Percentiles rank a stretch among this genome's conserved stretches.
These are phyloP conservation scores for Goniozus legneri DNA, from an alignment of 1,140 invertebrate genomes.

Conservation along the genomic window DNA sequence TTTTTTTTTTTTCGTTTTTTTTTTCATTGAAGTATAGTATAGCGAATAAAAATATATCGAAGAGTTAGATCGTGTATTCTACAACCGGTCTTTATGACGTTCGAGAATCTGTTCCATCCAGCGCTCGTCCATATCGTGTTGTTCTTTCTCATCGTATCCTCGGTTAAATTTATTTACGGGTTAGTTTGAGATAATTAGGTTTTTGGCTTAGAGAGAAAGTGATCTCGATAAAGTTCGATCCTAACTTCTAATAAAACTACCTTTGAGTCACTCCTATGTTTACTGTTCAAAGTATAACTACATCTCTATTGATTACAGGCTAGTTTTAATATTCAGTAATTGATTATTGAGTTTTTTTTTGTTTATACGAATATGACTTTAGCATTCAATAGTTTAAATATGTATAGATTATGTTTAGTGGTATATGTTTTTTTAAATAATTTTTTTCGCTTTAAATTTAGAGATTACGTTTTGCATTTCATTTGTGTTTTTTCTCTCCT, in stretches of 20 bases:
- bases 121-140: conserved; percentile 3
- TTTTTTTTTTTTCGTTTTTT: conserved; percentile 10
- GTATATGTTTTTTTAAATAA: conserved; percentile 36
- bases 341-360: conserved; percentile 42
- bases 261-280: conserved; percentile 41
- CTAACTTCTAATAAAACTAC: conserved; percentile 45
- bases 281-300: conserved; percentile 45
- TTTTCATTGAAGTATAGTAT: conserved; percentile 12
- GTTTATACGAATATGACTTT: conserved; percentile 50
- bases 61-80: conserved; percentile 18
- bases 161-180: conserved; percentile 30
- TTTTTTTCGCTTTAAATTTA: conserved; percentile 32
- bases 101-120: background rate
- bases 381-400: conserved; percentile 52
- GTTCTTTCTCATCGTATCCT: too few relatives aligned
- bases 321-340: conserved; percentile 48
- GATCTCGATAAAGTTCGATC: conserved; percentile 47
- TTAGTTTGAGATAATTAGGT: conserved; percentile 40
- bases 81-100: conserved; percentile 2
- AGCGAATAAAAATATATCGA: conserved; percentile 25
- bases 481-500: too few relatives aligned
- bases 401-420: conserved; percentile 51
- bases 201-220: conserved; percentile 48
- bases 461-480: too few relatives aligned
- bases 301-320: conserved; percentile 43